Base-by-base conservation (phyloP, 2,113 vertebrate genomes). In the Ploceus nigricollis region DNA sequence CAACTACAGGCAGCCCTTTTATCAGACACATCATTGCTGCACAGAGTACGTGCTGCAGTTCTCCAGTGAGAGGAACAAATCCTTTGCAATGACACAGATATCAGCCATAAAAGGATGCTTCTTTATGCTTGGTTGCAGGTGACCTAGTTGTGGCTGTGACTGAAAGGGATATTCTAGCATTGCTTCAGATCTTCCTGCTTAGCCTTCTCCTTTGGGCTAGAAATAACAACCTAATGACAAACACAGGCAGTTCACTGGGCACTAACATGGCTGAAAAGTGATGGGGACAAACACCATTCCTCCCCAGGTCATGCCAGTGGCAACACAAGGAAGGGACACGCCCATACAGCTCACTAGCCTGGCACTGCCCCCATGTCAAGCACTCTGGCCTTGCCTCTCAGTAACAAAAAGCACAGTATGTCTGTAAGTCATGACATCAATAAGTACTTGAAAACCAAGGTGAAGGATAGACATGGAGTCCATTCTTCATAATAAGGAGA, bases 321-420 rank as follows among this genome's bases (percentile, higher is more conserved):
- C 19, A 58, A 57, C 33, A 71, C 17, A 60, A 79, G 19, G 44
- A 16, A 70, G 28, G 4, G 23, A 25, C 15, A 65, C 33, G 37
- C 14, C 27, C 39, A 12, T 1, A 14, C 2, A 87, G 54, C 27
- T 73, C 39, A 33, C 50, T 12, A 27, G 22, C 1, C 2, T 7
- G 23, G n/a, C 47, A 39, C 17, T 39, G 27, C 1, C 11, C 9
- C 15, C 9, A 9, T 4, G 2, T 3, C n/a, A 13, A 35, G 42
- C 63, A 64, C 30, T 40, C 30, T 8, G 21, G 30, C 23, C 44
- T 42, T 31, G n/a, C 22, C 9, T 61, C 75, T 57, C 25, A 42
- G 12, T 65, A 87, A 75, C 31, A 64, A n/a, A 61, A 87, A 56
- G 6, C 81, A 40, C 15, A 58, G 35, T 21, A 40, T 1, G 4